These are phyloP conservation scores for Neoarius graeffei DNA, from an alignment of 2,113 vertebrate genomes.

Conservation along the genomic window DNA sequence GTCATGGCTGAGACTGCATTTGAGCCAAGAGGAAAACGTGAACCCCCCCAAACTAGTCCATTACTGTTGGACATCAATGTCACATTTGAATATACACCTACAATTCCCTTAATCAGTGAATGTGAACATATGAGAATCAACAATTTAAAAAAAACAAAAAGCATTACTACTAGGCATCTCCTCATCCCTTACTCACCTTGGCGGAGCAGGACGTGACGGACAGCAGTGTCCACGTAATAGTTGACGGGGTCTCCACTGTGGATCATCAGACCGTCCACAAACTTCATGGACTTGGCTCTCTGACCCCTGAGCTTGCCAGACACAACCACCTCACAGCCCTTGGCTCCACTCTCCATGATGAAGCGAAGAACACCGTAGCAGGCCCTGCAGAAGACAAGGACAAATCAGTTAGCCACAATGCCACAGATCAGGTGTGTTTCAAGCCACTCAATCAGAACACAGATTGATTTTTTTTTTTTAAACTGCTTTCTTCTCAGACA, in stretches of 20 bases:
- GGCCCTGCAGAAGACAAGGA: constrained; percentile 72
- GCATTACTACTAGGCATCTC: background rate
- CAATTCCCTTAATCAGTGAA: too few relatives aligned
- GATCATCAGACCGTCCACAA: constrained; percentile 98
- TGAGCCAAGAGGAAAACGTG: too few relatives aligned
- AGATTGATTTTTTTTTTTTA: background rate
- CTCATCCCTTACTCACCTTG: constrained; percentile 80
- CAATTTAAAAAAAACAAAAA: background rate
- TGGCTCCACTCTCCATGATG: constrained; percentile 98
- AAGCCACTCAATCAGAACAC: background rate
- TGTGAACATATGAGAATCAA: background rate
- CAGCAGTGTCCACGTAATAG: constrained; percentile 96
- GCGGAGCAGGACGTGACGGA: constrained; percentile 93
- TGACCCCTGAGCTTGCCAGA: constrained; percentile 95
- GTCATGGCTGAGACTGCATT: background rate
- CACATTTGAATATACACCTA: too few relatives aligned
- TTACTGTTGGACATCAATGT: too few relatives aligned
- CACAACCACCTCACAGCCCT: constrained; percentile 95
- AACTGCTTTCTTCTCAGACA: constrained; percentile 85
- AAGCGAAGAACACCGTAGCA: constrained; percentile 97
- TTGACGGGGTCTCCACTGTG: constrained; percentile 98
- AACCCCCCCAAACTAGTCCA: too few relatives aligned
- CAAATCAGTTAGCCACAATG: accelerated
- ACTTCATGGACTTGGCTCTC: constrained; percentile 99
- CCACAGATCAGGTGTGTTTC: too few relatives aligned